Percentiles rank a stretch among this genome's conserved stretches.
phyloP scores from a whole-genome alignment of 2,888 invertebrate species.

The Apocheima hispidaria region DNA sequence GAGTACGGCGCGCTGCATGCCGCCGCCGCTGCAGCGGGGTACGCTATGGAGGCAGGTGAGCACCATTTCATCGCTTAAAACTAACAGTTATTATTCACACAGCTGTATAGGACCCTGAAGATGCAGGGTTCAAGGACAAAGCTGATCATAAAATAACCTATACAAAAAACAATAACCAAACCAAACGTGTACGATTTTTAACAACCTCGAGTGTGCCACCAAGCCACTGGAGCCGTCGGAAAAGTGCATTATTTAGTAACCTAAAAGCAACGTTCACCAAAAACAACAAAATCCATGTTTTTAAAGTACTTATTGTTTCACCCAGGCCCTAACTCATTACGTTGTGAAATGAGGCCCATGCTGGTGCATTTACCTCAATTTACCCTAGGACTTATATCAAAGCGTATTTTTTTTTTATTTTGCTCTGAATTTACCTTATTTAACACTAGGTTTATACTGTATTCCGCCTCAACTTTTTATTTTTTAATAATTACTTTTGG shows the following conservation, averaged over 20 bases:
- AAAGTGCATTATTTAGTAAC: too few relatives aligned
- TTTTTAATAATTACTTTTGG: too few relatives aligned
- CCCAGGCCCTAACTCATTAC: too few relatives aligned
- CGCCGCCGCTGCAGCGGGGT: slow-evolving; percentile 77
- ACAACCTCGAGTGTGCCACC: not conserved
- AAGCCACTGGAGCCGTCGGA: not conserved
- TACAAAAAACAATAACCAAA: not conserved
- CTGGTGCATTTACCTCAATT: too few relatives aligned
- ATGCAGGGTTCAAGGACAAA: not conserved
- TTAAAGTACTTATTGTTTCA: not conserved
- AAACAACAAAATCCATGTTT: too few relatives aligned
- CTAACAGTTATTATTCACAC: not conserved
- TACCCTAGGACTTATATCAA: too few relatives aligned
- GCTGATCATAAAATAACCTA: not conserved
- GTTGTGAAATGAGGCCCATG: too few relatives aligned
- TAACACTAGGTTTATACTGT: too few relatives aligned
- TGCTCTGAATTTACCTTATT: too few relatives aligned
- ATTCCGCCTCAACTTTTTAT: too few relatives aligned
- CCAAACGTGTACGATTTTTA: not conserved
- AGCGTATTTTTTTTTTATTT: too few relatives aligned
- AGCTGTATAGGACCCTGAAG: not conserved
- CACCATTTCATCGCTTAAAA: slow-evolving; percentile 9
- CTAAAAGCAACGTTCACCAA: too few relatives aligned
- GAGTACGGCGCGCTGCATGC: slow-evolving; percentile 83
- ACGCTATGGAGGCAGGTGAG: slow-evolving; percentile 78